Base-by-base conservation (phyloP, 2,888 invertebrate genomes). In the Clanis bilineata region DNA sequence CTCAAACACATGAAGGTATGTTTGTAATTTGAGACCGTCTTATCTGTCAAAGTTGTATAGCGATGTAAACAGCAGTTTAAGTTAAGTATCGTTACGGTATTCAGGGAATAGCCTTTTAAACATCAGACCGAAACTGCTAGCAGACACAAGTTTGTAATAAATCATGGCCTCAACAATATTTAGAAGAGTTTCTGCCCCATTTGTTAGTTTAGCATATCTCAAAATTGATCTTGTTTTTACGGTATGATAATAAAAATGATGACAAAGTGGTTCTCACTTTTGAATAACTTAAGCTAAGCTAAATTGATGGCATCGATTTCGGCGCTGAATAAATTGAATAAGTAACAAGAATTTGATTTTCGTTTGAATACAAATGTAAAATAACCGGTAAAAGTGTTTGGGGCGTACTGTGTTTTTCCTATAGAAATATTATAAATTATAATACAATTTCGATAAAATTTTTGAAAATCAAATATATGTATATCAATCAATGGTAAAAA, bases 251-350 rank as follows among this genome's bases (percentile, higher is more conserved):
- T 47, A 47, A 47, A 51, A 28, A 51, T 51, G 10, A 51, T 51
- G 47, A 51, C 25, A 51, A 51, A 51, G 15, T 51, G 28, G 28
- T 15, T 9, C 7, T 28, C 15, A n/a, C 45, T 45, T 23, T 45
- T 32, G 51, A 51, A 51, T 32, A 51, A 51, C 51, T 32, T 51
- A 47, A 25, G 51, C 18, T 18, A 51, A 51, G 51, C 51, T 18
- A 51, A 51, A 51, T 32, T 51, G 51, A 51, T 51, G 51, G 18
- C 32, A 32, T 51, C 32, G 51, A 51, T 51, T 2, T 51, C 18
- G 51, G 28, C 51, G 51, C 51, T 32, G 32, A 51, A 51, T 28
- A 51, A 51, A 51, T 51, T 51, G 51, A 51, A 51, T 32, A 41
- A 41, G 7, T 32, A 32, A 51, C 28, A 32, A 1, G 28, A 12